These are phyloP conservation scores for Puma concolor DNA, from an alignment of 2,113 vertebrate genomes.

Conservation along the genomic window DNA sequence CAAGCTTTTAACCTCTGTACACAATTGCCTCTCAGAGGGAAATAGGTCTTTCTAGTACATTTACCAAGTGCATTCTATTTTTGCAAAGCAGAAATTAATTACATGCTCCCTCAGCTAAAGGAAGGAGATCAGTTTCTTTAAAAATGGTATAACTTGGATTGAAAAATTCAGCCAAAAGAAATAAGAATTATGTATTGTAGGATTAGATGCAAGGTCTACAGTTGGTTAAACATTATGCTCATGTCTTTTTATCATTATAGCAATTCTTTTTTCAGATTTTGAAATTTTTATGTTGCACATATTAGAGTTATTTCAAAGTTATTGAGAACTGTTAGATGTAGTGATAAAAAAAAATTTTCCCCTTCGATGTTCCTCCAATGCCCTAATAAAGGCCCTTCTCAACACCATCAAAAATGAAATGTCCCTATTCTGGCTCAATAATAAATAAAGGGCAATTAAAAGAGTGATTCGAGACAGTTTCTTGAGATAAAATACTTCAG, in stretches of 20 bases:
- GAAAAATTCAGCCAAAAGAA: slow-evolving; percentile 26
- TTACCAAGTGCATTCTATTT: neutral
- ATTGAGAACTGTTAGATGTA: neutral
- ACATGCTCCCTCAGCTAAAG: neutral
- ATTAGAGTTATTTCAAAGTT: slow-evolving; percentile 44
- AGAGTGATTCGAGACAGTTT: slow-evolving; percentile 28
- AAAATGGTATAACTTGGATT: slow-evolving; percentile 5
- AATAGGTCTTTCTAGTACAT: neutral
- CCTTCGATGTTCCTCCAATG: neutral
- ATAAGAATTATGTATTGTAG: neutral
- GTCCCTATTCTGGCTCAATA: neutral
- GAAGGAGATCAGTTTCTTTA: neutral
- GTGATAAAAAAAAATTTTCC: neutral
- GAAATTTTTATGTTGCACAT: slow-evolving; percentile 13
- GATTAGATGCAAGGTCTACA: neutral
- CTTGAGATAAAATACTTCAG: slow-evolving; percentile 43
- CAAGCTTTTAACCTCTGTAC: neutral
- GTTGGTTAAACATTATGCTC: neutral
- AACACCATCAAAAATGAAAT: neutral
- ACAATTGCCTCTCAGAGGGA: neutral
- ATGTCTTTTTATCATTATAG: neutral
- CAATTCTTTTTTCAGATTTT: slow-evolving; percentile 8
- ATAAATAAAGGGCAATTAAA: slow-evolving; percentile 57
- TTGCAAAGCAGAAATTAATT: slow-evolving; percentile 29
- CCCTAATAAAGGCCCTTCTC: neutral